Evolutionary conservation across 2,113 vertebrate species (phyloP).

Genomic region (Rhinichthys klamathensis): DNA sequence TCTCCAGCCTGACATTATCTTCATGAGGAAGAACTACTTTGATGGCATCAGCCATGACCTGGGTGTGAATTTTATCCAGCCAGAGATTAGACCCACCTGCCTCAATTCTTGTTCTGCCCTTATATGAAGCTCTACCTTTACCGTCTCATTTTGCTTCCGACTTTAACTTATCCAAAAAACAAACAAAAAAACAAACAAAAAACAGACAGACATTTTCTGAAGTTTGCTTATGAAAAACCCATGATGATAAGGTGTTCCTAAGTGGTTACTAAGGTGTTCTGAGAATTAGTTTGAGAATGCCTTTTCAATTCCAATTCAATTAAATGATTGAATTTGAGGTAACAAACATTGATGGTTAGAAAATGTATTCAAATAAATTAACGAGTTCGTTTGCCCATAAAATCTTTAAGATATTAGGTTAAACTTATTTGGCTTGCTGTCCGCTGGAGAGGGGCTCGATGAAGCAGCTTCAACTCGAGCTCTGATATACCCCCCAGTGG

Average conservation of each 20-base stretch:
- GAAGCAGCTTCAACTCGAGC: too few relatives aligned
- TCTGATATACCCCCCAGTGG: too few relatives aligned
- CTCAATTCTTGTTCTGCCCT: constrained; percentile 20
- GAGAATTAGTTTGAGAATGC: background rate
- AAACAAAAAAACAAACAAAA: too few relatives aligned
- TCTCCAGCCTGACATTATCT: constrained; percentile 50
- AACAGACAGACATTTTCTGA: background rate
- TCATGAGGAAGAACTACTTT: constrained; percentile 45
- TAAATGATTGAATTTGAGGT: background rate
- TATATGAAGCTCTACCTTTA: constrained; percentile 15
- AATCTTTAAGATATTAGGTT: too few relatives aligned
- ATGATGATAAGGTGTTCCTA: background rate
- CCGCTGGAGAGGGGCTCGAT: too few relatives aligned
- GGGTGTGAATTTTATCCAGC: constrained; percentile 49
- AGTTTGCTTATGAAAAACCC: background rate
- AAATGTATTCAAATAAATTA: background rate
- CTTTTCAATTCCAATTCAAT: background rate
- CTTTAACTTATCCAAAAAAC: background rate
- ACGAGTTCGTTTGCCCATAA: too few relatives aligned
- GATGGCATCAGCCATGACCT: constrained; percentile 49
- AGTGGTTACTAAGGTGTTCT: background rate
- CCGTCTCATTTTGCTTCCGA: background rate
- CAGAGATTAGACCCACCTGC: constrained; percentile 27
- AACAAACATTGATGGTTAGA: background rate
- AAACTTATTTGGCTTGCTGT: too few relatives aligned